phyloP scores from a whole-genome alignment of 2,797 vertebrate species.

The Dicrostonyx torquatus region DNA sequence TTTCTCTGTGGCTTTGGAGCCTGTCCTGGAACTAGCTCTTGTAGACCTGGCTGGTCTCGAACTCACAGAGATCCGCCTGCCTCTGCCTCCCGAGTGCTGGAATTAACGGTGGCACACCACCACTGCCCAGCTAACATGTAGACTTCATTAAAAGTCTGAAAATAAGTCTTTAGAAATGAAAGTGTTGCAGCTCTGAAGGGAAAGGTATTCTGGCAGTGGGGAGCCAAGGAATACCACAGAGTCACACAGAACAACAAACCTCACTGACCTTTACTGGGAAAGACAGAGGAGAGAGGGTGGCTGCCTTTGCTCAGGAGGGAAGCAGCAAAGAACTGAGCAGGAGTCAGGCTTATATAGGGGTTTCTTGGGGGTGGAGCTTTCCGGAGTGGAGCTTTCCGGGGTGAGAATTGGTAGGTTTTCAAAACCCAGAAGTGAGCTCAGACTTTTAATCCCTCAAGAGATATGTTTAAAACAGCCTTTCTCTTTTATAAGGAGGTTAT shows the following conservation, averaged over 20 bases:
- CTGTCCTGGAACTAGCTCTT: no score
- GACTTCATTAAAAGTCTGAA: not conserved
- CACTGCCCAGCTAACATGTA: no score
- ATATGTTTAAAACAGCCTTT: not conserved
- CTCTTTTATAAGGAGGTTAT: not conserved
- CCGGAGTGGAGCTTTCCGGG: not conserved
- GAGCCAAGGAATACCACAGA: not conserved
- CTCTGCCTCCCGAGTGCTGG: no score
- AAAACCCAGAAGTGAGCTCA: no score
- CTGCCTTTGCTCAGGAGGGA: not conserved
- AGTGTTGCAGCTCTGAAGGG: not conserved
- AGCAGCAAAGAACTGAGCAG: no score
- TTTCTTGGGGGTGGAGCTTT: not conserved
- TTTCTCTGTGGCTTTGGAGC: no score
- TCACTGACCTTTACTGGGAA: not conserved
- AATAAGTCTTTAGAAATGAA: not conserved
- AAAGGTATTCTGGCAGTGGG: no score
- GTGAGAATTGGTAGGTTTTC: not conserved
- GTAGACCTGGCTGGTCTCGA: no score
- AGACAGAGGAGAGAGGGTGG: not conserved
- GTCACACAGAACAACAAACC: not conserved
- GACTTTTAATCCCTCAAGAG: not conserved
- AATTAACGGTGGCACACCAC: no score
- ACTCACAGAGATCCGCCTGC: no score
- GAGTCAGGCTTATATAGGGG: not conserved